A percentile compares a stretch with the other conserved stretches of the same genome.
Conservation (phyloP, 2,113 vertebrate species). For the Theropithecus gelada region DNA sequence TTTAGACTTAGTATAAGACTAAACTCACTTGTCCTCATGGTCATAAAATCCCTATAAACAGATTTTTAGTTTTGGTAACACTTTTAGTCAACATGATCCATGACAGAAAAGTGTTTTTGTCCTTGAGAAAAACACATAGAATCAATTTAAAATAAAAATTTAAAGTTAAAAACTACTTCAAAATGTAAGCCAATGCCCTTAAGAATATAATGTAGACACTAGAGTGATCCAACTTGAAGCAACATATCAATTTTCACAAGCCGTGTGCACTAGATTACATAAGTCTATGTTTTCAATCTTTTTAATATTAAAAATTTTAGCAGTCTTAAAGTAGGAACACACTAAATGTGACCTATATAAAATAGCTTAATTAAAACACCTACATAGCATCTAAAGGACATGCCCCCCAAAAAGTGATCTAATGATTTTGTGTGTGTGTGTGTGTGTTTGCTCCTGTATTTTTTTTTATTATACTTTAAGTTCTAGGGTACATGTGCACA, state of each 20-base stretch:
- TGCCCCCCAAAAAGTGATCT: too few relatives aligned
- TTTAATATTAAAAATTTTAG: background rate
- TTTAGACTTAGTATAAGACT: background rate
- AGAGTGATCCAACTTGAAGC: background rate
- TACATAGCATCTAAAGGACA: background rate
- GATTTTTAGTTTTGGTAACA: background rate
- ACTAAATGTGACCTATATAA: background rate
- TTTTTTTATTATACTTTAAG: too few relatives aligned
- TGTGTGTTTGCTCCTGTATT: too few relatives aligned
- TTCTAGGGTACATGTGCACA: too few relatives aligned
- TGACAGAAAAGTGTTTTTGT: fast-evolving
- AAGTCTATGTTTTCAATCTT: background rate
- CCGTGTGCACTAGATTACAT: background rate
- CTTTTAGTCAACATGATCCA: fast-evolving
- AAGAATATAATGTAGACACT: background rate
- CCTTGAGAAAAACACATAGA: background rate
- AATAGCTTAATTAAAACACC: background rate
- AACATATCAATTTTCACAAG: background rate
- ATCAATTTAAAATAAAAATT: background rate
- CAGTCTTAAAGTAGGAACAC: background rate
- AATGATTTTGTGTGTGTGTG: too few relatives aligned
- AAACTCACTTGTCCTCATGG: background rate
- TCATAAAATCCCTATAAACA: background rate
- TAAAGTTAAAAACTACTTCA: background rate
- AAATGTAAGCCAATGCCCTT: background rate